phyloP scores from a whole-genome alignment of 2,113 vertebrate species.

The Onychorhynchus coronatus region DNA sequence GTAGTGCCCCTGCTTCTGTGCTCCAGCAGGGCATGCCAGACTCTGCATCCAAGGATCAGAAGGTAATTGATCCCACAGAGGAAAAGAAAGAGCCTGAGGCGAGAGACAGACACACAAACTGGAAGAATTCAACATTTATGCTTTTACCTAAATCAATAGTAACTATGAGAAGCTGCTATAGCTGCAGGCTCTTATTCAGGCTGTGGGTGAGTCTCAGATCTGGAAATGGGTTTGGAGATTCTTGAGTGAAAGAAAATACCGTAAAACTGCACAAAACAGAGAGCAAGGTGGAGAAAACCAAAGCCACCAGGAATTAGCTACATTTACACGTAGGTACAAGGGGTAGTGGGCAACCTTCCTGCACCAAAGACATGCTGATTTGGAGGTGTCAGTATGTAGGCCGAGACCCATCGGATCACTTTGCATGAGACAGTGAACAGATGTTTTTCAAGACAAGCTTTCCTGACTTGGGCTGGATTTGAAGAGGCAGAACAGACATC shows the following conservation, averaged over 20 bases:
- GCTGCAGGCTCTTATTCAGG: neutral
- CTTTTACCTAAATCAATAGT: constrained; percentile 32
- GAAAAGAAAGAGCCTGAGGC: constrained; percentile 6
- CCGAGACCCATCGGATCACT: neutral
- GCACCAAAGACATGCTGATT: neutral
- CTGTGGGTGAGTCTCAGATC: neutral
- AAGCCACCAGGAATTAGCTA: neutral
- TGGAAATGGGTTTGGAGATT: neutral
- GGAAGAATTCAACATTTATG: neutral
- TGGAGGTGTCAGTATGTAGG: neutral
- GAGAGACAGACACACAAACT: neutral
- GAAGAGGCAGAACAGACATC: neutral
- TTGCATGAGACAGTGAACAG: neutral
- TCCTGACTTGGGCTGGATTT: neutral
- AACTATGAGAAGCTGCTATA: neutral
- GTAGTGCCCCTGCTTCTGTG: neutral
- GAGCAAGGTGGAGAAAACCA: neutral
- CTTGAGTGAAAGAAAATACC: neutral
- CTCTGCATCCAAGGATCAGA: neutral
- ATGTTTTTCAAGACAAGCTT: neutral
- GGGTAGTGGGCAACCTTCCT: neutral
- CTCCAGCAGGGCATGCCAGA: neutral
- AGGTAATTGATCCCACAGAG: constrained; percentile 47
- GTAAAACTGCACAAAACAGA: neutral
- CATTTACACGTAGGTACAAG: neutral